Evolutionary conservation across 2,797 vertebrate genomes (phyloP), one percentile per base, ranked within the genome.

Genomic region (Chanos chanos): DNA sequence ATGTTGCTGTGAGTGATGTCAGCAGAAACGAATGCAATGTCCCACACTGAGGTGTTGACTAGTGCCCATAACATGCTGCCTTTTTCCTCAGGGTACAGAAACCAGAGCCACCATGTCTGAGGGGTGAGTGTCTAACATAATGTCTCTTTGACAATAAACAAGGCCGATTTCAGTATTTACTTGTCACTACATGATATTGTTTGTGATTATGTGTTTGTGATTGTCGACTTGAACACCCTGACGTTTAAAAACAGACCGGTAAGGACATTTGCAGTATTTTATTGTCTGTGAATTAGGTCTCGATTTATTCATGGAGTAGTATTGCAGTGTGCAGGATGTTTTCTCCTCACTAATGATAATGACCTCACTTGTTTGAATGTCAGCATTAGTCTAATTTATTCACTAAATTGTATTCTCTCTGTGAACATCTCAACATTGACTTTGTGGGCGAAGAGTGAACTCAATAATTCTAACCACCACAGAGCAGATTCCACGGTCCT

Each of bases 41-140:
- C 27, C 25, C 18, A 44, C n/a, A n/a, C n/a, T 49, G 47, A 15
- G 7, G 39, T 53, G 47, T 22, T 37, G 22, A 62, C 51, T 41
- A 41, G 33, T 75, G 57, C 76, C 70, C 78, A 60, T 76, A 74
- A 77, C 85, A 79, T 72, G 77, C 60, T 70, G 66, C 70, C 56
- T 73, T 51, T 54, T 56, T 72, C n/a, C 66, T 75, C 60, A 79
- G 76, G 63, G 71, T 77, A 72, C 73, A 48, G 52, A 74, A 69
- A 68, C 54, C 52, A 66, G 75, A 43, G 70, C 67, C 59, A 66
- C 60, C 70, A 79, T 70, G 81, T 81, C 77, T 76, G 63, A 81
- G 53, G 74, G 77, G 64, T 77, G 62, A 77, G 81, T 64, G 44
- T 74, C 60, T 72, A 70, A 67, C 71, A 76, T 68, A 21, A 67